Evolutionary conservation across 2,113 vertebrate species (phyloP), one percentile per base, ranked within the genome.

Genomic region (Oenanthe melanoleuca): DNA sequence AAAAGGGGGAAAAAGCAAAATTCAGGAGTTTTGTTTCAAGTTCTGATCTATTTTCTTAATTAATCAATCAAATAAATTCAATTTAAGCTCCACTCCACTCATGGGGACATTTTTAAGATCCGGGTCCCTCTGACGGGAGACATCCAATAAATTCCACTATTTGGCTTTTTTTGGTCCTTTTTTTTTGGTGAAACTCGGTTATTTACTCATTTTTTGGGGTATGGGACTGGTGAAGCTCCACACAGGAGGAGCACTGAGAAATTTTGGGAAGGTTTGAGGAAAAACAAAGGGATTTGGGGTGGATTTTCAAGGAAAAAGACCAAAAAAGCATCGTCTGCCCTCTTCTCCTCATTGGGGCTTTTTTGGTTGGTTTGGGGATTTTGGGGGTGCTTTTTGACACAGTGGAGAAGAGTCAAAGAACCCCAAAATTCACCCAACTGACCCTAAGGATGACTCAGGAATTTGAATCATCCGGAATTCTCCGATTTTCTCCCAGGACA

Each of bases 241-340:
- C 11, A 2, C 12, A 0, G 1, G 1, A 18, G 0, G 2, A 45
- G 33, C 6, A 5, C 5, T 1, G 2, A 2, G 2, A 8, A 4
- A 45, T 16, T 73, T 23, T 11, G n/a, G 60, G 65, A 56, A 33
- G 11, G 3, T 3, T 23, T 8, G 34, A 57, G 42, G 59, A 5
- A 49, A 75, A 42, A 0, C 7, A 15, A 13, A 0, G 7, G 50
- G 37, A 55, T 73, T 66, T 92, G 3, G 13, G 22, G 4, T 9
- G 34, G 64, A 42, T 61, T 63, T 56, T 14, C 64, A 6, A 14
- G 38, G 44, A 42, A 28, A 50, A 69, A 17, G 13, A 18, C 12
- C 10, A 14, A 25, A 33, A 31, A 18, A 37, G 13, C 29, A 12
- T 8, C 29, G 5, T 5, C 5, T 33, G 11, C 4, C 6, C 8